These are phyloP conservation scores for Rhinopomastus cyanomelas DNA, from an alignment of 2,113 vertebrate genomes.

Conservation along the genomic window DNA sequence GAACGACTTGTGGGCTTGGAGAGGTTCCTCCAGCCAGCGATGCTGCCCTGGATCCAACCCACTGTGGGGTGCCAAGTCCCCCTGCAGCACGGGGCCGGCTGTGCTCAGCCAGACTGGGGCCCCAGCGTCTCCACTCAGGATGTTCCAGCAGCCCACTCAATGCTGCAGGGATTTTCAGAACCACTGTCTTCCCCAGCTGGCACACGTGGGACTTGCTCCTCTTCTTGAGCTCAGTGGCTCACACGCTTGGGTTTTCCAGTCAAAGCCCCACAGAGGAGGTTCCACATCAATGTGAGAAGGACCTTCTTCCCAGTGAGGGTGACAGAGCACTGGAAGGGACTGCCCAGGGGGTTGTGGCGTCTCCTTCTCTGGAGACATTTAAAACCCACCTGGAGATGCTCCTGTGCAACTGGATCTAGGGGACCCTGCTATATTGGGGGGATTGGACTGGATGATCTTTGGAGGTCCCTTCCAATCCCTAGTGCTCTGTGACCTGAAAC, in stretches of 20 bases:
- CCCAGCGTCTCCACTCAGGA: conserved; percentile 12
- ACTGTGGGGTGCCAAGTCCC: fast-evolving
- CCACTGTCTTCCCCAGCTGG: conserved; percentile 31
- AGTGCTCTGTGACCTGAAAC: no score
- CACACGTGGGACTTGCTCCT: background rate
- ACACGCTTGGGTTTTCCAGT: background rate
- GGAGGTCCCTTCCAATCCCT: no score
- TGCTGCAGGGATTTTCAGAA: conserved; percentile 30
- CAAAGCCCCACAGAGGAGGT: background rate
- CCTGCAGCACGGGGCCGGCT: background rate
- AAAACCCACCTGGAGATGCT: no score
- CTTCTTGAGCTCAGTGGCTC: conserved; percentile 24
- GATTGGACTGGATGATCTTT: no score
- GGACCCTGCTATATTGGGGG: no score
- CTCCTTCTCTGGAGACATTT: no score
- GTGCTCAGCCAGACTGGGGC: background rate
- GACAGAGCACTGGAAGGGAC: no score
- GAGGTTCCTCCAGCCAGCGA: background rate
- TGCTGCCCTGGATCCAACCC: background rate
- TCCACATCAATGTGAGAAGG: no score
- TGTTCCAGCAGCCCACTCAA: conserved; percentile 14
- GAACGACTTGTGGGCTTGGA: background rate
- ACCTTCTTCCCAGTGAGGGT: no score
- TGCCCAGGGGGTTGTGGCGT: no score
- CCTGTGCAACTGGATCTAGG: no score